A percentile compares a stretch with the other conserved stretches of the same genome.
phyloP scores from a whole-genome alignment of 2,797 vertebrate species.

The Hapalemur alaotrensis region DNA sequence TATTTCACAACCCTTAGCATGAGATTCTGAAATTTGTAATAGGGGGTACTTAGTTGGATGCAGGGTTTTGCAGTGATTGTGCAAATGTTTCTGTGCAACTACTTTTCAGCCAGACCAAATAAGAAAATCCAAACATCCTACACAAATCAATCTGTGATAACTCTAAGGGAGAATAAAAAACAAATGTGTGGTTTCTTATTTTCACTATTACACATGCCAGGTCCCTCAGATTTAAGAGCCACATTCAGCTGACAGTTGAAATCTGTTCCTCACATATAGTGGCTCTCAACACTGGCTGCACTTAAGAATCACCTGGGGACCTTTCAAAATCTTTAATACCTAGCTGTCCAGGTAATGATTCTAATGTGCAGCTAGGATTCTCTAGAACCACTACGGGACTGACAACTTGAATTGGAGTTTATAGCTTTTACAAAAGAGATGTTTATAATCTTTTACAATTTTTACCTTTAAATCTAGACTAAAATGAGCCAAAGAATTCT shows the following conservation, averaged over 20 bases:
- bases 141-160: not conserved
- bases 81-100: not conserved
- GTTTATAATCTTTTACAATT: not conserved
- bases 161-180: not conserved
- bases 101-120: not conserved
- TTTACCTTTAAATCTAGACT: slow-evolving; percentile 17
- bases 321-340: not conserved
- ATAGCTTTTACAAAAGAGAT: not conserved
- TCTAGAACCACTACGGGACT: not conserved
- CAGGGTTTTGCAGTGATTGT: not conserved
- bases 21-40: not conserved
- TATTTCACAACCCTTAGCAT: not conserved
- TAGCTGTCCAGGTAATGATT: not conserved
- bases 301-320: not conserved
- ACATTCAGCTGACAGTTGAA: not conserved
- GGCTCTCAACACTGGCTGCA: not conserved
- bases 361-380: not conserved
- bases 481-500: slow-evolving; percentile 34
- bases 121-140: not conserved
- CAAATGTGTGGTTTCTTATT: not conserved
- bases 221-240: not conserved
- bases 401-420: not conserved
- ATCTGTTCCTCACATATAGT: not conserved
- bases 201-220: not conserved
- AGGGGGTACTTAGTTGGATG: not conserved